Evolutionary conservation across 2,797 vertebrate species (phyloP).

Genomic region (Bryconaethiops microstoma): DNA sequence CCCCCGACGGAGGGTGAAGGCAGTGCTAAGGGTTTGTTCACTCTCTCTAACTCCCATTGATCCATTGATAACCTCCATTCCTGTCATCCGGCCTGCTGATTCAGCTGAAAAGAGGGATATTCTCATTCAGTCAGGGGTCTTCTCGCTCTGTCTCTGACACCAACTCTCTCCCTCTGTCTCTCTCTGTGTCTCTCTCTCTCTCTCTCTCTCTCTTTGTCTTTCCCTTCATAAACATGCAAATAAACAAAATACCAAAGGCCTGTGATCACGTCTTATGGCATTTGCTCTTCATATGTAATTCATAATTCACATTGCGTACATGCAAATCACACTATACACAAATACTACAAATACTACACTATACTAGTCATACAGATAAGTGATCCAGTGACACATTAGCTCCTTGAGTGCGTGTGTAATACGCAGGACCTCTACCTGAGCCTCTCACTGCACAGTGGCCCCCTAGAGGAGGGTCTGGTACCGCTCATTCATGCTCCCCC

Average conservation of each 20-base stretch:
- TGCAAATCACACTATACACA: neutral
- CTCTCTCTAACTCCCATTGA: conserved; percentile 33
- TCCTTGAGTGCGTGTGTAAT: neutral
- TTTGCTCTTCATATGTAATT: neutral
- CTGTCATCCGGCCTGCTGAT: conserved; percentile 53
- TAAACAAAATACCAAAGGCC: neutral
- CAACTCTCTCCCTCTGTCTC: conserved; percentile 17
- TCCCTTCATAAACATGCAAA: neutral
- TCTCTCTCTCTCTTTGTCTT: neutral
- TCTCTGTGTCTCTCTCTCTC: conserved; percentile 15
- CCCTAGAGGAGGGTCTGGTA: conserved; percentile 39
- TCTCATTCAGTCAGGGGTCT: conserved; percentile 43
- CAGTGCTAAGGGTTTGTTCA: conserved; percentile 38
- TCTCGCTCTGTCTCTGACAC: neutral
- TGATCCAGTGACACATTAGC: neutral
- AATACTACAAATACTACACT: neutral
- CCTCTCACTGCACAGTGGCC: conserved; percentile 26
- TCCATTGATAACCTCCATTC: conserved; percentile 45
- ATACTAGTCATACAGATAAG: neutral
- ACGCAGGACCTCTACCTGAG: conserved; percentile 15
- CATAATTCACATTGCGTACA: neutral
- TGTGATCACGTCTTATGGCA: neutral
- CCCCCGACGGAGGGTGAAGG: conserved; percentile 31
- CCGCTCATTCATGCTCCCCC: neutral
- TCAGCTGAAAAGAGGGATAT: conserved; percentile 55